A percentile compares a stretch with the other conserved stretches of the same genome.
Evolutionary conservation across 2,888 invertebrate genomes (phyloP).

Genomic region (Phrixothrix hirtus): DNA sequence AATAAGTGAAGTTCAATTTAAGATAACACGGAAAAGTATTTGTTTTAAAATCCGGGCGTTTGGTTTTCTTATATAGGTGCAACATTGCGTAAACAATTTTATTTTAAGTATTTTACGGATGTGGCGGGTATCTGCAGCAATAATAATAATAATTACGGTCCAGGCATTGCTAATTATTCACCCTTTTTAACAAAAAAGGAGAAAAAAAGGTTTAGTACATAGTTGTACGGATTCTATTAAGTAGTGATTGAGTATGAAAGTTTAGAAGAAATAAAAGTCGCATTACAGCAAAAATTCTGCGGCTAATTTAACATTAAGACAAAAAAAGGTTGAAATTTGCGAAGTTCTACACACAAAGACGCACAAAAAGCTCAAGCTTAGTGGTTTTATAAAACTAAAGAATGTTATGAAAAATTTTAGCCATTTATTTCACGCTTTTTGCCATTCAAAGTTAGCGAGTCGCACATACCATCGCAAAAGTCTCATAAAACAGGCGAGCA

Average conservation of each 20-base stretch:
- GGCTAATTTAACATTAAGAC: slow-evolving; percentile 27
- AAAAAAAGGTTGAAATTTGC: slow-evolving; percentile 21
- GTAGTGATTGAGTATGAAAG: slow-evolving; percentile 14
- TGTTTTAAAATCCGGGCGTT: too few species aligned
- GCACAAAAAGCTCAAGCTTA: slow-evolving; percentile 15
- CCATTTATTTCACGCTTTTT: slow-evolving; percentile 31
- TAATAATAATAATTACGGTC: too few species aligned
- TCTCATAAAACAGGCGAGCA: slow-evolving; percentile 27
- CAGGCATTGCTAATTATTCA: too few species aligned
- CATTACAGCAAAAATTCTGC: slow-evolving; percentile 16
- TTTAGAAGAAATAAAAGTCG: slow-evolving; percentile 20
- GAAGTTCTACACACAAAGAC: slow-evolving; percentile 22
- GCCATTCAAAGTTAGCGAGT: slow-evolving; percentile 27
- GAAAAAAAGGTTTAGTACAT: too few species aligned
- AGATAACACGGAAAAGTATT: too few species aligned
- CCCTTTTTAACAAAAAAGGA: too few species aligned
- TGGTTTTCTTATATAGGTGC: too few species aligned
- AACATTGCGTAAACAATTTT: too few species aligned
- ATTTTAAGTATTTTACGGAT: too few species aligned
- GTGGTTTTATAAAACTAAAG: slow-evolving; percentile 23
- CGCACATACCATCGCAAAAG: slow-evolving; percentile 18
- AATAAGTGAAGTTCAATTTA: slow-evolving; percentile 11
- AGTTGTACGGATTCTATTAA: not conserved
- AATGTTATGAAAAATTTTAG: slow-evolving; percentile 30
- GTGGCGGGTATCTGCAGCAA: too few species aligned